Conservation (phyloP, 2,797 vertebrate genomes). For the Pterois miles region DNA sequence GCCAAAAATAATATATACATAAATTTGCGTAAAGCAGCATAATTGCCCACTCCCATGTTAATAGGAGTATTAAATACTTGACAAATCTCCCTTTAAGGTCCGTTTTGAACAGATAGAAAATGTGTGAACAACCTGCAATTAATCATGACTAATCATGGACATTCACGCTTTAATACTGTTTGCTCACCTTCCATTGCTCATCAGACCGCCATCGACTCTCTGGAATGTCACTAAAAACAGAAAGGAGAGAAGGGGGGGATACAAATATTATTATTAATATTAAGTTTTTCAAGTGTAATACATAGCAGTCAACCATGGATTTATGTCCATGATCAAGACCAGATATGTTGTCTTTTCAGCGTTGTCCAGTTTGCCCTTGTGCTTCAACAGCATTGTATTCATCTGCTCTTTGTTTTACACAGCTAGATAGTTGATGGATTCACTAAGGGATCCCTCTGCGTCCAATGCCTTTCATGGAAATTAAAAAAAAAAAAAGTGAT, state of each 20-base stretch:
- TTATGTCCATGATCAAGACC: conserved; percentile 11
- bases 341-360: not conserved
- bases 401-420: conserved; percentile 23
- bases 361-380: conserved; percentile 44
- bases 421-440: conserved; percentile 49
- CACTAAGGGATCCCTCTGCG: conserved; percentile 41
- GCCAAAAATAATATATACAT: too few species aligned
- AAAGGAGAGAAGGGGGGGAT: not conserved
- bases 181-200: conserved; percentile 98
- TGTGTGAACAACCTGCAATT: too few species aligned
- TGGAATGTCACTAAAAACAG: conserved; percentile 93
- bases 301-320: conserved; percentile 11
- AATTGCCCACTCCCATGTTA: too few species aligned
- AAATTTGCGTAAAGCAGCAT: too few species aligned
- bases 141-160: too few species aligned
- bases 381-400: conserved; percentile 22
- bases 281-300: conserved; percentile 4
- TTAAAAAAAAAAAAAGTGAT: conserved; percentile 39
- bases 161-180: conserved; percentile 10
- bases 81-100: too few species aligned
- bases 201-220: conserved; percentile 97
- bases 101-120: too few species aligned
- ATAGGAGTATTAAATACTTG: too few species aligned
- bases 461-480: conserved; percentile 45
- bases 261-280: conserved; percentile 29